Evolutionary conservation across 2,797 vertebrate genomes (phyloP), one percentile per base, ranked within the genome.

Genomic region (Labroides dimidiatus): DNA sequence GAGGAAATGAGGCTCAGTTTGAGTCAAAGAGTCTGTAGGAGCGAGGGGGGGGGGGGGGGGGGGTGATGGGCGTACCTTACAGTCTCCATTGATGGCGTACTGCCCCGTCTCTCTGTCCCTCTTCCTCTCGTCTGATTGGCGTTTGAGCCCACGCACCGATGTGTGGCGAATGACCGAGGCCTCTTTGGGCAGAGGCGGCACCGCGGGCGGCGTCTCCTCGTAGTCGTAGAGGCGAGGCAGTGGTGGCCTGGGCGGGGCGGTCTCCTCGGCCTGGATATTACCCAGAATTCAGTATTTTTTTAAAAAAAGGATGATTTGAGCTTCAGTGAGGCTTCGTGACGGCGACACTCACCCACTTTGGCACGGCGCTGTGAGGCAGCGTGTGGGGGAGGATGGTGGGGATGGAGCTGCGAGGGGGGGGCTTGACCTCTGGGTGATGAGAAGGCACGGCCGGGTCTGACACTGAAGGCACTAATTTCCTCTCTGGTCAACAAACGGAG

Each of bases 101-200:
- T 95, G 95, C 9, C 95, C 96, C 0, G 93, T 85, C 72, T 99
- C 98, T 54, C 96, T 84, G 89, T 99, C 98, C 76, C 96, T 89
- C 87, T 96, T 98, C 86, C 97, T 96, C 91, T 97, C 97, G 0
- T 98, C 97, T 0, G 98, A 99, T 73, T 99, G 98, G 4, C 98
- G 95, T 74, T 99, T 99, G 27, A 99, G 94, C 43, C 97, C 98
- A 1, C 98, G 94, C 75, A 99, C 98, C 0, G 98, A 98, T 0
- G 93, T 98, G 86, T 98, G 98, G 59, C 98, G 95, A 90, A 98
- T 96, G 87, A 97, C 93, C 1, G 95, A 96, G 23, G 97, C 93
- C 87, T 99, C 98, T 71, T 88, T 95, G 0, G 97, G 97, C 37
- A 98, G 95, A 11, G 97, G 97, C 0, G 96, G 97, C 75, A 99